phyloP scores from a whole-genome alignment of 2,797 vertebrate genomes.

The Pseudochirops cupreus region DNA sequence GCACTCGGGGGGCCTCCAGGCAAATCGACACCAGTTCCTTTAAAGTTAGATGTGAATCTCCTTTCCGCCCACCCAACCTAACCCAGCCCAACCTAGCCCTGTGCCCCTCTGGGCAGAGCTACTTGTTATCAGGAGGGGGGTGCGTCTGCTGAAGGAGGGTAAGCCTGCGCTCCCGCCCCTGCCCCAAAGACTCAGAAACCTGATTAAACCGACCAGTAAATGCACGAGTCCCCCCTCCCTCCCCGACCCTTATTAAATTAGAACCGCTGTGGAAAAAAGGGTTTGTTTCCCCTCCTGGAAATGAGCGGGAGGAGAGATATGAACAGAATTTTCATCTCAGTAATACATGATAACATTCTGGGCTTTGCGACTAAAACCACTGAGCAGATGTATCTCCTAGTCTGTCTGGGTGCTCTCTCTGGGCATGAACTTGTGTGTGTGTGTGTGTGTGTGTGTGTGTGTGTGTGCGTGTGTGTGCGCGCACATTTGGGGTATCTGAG shows the following conservation, averaged over 20 bases:
- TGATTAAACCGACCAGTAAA: not conserved
- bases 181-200: slow-evolving; percentile 13
- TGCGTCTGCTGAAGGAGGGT: not conserved
- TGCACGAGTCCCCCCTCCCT: not conserved
- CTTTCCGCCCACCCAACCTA: slow-evolving; percentile 77
- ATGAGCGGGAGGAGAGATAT: not conserved
- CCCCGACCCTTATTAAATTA: not conserved
- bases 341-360: not conserved
- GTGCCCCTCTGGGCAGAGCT: slow-evolving; percentile 60
- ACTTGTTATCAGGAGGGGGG: slow-evolving; percentile 58
- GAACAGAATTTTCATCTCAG: not conserved
- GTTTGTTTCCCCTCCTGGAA: not conserved
- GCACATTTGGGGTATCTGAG: not conserved
- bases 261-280: not conserved
- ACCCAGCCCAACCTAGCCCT: slow-evolving; percentile 70
- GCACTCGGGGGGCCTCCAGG: slow-evolving; percentile 60
- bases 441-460: not conserved
- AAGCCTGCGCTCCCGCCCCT: not conserved
- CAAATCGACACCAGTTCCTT: slow-evolving; percentile 69
- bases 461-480: not conserved
- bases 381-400: not conserved
- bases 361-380: not conserved
- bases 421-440: not conserved
- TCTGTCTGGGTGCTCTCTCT: not conserved
- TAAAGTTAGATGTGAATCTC: slow-evolving; percentile 84